A percentile compares a stretch with the other conserved stretches of the same genome.
Evolutionary conservation across 2,113 vertebrate species (phyloP).

Genomic region (Tichodroma muraria): DNA sequence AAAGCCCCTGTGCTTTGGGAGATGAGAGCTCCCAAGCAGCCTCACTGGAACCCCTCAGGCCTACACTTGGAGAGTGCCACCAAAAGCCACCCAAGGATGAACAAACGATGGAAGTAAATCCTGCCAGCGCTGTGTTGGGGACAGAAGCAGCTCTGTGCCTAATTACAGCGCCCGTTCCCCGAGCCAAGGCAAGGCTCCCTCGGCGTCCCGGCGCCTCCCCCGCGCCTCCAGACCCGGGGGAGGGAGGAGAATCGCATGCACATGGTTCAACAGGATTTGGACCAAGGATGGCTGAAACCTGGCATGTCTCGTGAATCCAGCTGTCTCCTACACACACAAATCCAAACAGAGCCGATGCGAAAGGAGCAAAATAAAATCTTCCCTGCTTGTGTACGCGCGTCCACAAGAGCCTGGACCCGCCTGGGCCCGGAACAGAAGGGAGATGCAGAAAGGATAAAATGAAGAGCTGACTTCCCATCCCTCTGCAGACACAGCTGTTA

Average conservation of each 20-base stretch:
- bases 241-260: slow-evolving; percentile 26
- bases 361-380: not conserved
- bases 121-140: not conserved
- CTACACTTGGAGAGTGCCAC: rapidly evolving
- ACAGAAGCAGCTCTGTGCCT: not conserved
- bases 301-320: not conserved
- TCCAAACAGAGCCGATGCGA: not conserved
- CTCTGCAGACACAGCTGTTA: not conserved
- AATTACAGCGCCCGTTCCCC: not conserved
- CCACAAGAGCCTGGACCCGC: not conserved
- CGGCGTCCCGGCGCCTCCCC: not conserved
- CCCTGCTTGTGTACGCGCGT: rapidly evolving
- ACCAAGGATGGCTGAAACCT: not conserved
- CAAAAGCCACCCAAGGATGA: not conserved
- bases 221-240: not conserved
- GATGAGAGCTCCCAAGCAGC: not conserved
- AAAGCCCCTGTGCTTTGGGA: not conserved
- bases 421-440: not conserved
- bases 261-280: slow-evolving; percentile 39
- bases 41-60: not conserved
- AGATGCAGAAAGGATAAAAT: not conserved
- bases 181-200: not conserved
- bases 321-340: not conserved
- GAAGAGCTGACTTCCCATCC: not conserved
- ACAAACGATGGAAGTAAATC: not conserved